phyloP scores from a whole-genome alignment of 2,888 invertebrate species.

The Sphaerophoria rueppellii region DNA sequence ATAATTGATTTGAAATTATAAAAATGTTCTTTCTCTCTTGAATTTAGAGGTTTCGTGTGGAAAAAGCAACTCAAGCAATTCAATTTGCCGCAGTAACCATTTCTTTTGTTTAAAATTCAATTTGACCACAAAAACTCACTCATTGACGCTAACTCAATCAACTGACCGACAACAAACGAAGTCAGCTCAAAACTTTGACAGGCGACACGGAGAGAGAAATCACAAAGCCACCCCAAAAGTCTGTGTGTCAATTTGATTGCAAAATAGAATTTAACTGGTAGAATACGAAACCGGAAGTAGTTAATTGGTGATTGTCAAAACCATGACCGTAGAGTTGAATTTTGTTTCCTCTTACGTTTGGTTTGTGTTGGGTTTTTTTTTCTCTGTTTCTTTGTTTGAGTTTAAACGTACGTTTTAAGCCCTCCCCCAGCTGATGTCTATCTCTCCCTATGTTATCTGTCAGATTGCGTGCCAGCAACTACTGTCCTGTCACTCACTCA shows the following conservation, averaged over 20 bases:
- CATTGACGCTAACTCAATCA: not conserved
- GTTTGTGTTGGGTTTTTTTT: not conserved
- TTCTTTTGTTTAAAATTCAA: slow-evolving; percentile 16
- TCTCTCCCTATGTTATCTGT: slow-evolving; percentile 18
- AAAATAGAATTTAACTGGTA: slow-evolving; percentile 72
- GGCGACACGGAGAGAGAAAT: not conserved
- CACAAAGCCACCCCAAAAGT: slow-evolving; percentile 21
- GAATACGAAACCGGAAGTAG: slow-evolving; percentile 72
- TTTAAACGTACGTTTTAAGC: not conserved
- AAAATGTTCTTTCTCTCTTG: slow-evolving; percentile 19
- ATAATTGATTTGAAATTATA: slow-evolving; percentile 34
- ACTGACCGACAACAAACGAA: not conserved
- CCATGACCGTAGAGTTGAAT: slow-evolving; percentile 61
- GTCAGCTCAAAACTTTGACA: slow-evolving; percentile 2
- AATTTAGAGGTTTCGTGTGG: not conserved
- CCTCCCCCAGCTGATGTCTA: slow-evolving; percentile 12
- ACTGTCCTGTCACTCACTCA: slow-evolving; percentile 53
- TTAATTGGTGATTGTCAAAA: slow-evolving; percentile 73
- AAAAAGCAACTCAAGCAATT: no score
- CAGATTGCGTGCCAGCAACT: slow-evolving; percentile 62
- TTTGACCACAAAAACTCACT: slow-evolving; percentile 9
- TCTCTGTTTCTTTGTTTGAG: not conserved
- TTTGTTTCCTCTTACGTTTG: slow-evolving; percentile 29
- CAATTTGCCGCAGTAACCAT: no score
- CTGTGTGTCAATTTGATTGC: slow-evolving; percentile 59